phyloP scores from a whole-genome alignment of 2,113 vertebrate species.

The Lepidothrix coronata region DNA sequence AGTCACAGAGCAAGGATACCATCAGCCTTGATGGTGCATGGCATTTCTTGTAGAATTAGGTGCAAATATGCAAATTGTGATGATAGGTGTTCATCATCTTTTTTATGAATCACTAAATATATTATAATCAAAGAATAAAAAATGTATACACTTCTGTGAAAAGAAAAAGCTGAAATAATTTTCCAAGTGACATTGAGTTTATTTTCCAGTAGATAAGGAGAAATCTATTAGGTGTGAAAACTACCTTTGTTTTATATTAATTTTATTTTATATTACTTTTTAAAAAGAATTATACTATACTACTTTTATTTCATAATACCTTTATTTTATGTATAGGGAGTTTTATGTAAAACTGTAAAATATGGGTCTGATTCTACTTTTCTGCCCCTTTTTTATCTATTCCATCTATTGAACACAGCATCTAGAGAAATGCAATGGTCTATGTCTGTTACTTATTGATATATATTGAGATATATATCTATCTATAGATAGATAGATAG shows the following conservation, averaged over 20 bases:
- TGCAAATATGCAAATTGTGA: not conserved
- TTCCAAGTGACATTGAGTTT: not conserved
- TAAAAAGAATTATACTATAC: too few relatives aligned
- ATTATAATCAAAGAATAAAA: not conserved
- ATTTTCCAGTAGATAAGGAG: not conserved
- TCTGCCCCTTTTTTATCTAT: not conserved
- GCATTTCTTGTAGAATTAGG: not conserved
- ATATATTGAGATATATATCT: too few relatives aligned
- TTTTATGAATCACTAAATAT: not conserved
- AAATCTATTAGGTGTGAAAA: not conserved
- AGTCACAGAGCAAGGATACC: not conserved
- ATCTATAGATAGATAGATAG: too few relatives aligned
- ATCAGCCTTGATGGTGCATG: not conserved
- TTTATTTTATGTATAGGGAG: not conserved
- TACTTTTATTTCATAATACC: not conserved
- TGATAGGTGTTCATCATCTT: not conserved
- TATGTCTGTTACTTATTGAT: not conserved
- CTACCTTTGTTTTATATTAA: not conserved
- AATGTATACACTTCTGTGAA: not conserved
- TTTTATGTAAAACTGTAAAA: not conserved
- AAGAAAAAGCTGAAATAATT: not conserved
- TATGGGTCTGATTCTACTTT: not conserved
- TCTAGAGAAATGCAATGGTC: not conserved
- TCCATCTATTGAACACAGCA: not conserved
- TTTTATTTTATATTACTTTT: not conserved